A percentile compares a stretch with the other conserved stretches of the same genome.
Evolutionary conservation across 2,888 invertebrate genomes (phyloP).

Genomic region (Ceratothoa steindachneri): DNA sequence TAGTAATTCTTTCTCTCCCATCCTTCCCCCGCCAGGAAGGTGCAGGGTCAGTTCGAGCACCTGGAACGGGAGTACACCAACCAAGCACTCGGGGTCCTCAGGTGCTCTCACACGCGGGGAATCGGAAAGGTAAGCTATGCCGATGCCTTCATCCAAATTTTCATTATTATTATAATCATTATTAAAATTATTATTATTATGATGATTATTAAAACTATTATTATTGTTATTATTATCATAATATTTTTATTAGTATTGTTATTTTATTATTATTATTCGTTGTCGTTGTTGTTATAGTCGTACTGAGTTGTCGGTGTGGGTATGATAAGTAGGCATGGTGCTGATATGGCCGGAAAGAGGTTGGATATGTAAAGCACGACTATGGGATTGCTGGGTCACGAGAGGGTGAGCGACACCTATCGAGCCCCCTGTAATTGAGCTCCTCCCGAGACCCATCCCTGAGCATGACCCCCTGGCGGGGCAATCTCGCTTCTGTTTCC

Average conservation of each 20-base stretch:
- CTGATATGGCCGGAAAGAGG: no score
- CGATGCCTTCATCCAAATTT: neutral
- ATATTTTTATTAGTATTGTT: no score
- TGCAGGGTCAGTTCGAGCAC: constrained; percentile 40
- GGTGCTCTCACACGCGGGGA: constrained; percentile 29
- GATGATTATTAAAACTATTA: constrained; percentile 5
- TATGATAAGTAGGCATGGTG: no score
- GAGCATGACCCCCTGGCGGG: no score
- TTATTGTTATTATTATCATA: neutral
- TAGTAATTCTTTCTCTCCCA: no score
- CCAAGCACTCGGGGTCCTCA: constrained; percentile 34
- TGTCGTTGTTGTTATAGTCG: neutral
- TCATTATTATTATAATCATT: constrained; percentile 9
- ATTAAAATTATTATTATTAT: constrained; percentile 14
- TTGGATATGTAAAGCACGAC: no score
- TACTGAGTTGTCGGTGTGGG: no score
- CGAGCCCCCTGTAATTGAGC: no score
- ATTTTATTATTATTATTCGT: constrained; percentile 8
- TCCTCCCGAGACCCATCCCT: no score
- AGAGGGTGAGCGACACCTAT: no score
- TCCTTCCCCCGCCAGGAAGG: constrained; percentile 21
- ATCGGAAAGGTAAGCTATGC: constrained; percentile 37
- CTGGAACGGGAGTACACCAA: constrained; percentile 41
- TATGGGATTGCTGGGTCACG: no score
- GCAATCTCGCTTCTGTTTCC: no score